Conservation (phyloP, 2,797 vertebrate genomes). For the Myotis planiceps region DNA sequence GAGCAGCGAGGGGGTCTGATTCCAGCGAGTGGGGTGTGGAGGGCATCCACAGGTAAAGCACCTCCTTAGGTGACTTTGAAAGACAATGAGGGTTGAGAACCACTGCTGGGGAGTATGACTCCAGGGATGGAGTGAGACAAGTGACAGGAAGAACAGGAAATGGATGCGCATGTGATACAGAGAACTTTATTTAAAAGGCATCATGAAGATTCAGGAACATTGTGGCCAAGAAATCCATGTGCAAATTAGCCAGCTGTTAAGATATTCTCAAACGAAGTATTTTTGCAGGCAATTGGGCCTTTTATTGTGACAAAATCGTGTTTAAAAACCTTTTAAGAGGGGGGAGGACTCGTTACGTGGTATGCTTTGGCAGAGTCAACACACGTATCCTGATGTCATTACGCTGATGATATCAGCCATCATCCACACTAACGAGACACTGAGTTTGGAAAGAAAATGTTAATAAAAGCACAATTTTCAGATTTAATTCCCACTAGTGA, state of each 20-base stretch:
- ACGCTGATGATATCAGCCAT: neutral
- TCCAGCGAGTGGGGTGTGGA: neutral
- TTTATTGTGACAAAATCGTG: neutral
- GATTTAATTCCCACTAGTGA: slow-evolving; percentile 8
- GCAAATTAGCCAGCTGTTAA: neutral
- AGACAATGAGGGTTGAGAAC: neutral
- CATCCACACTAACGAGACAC: neutral
- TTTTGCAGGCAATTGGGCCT: neutral
- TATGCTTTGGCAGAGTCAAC: neutral
- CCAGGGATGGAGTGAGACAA: neutral
- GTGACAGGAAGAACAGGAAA: neutral
- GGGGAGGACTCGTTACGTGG: neutral
- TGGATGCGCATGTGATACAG: neutral
- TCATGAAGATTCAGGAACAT: neutral
- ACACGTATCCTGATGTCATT: neutral
- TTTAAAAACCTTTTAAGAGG: neutral
- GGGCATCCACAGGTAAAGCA: neutral
- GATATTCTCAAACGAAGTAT: neutral
- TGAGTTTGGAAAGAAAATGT: slow-evolving; percentile 36
- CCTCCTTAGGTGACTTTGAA: neutral
- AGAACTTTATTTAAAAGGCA: neutral
- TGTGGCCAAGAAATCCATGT: neutral
- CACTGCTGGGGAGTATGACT: neutral
- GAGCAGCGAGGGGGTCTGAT: neutral
- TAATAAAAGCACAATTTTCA: slow-evolving; percentile 1